Evolutionary conservation across 37 sponge, comb jelly and placozoan genomes (phyloP).

Genomic region (Diacarnus erythraeanus): DNA sequence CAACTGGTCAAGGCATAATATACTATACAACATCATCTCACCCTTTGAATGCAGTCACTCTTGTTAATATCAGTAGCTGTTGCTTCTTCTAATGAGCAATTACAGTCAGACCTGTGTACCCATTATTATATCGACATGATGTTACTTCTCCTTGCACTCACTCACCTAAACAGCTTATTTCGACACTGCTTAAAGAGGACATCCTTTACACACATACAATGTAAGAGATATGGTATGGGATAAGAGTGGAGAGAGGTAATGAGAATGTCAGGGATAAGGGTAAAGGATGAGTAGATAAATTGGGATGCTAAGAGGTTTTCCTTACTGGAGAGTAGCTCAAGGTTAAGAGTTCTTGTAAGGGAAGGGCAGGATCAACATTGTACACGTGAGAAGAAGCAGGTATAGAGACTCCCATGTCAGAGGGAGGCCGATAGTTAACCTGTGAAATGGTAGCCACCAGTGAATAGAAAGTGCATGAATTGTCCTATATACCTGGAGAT

Average conservation of each 20-base stretch:
- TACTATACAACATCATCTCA: neutral
- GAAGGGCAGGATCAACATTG: constrained; percentile 45
- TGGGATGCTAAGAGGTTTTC: neutral
- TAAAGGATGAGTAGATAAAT: too few relatives aligned
- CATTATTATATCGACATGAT: too few relatives aligned
- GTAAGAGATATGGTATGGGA: too few relatives aligned
- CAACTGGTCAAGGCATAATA: too few relatives aligned
- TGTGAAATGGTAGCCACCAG: too few relatives aligned
- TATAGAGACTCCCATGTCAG: constrained; percentile 24
- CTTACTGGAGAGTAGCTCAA: constrained; percentile 11
- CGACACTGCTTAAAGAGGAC: constrained; percentile 13
- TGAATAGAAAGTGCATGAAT: too few relatives aligned
- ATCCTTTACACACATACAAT: neutral
- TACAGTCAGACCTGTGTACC: constrained; percentile 5
- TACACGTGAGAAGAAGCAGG: constrained; percentile 47
- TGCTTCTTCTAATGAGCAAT: neutral
- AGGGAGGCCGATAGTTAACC: constrained; percentile 65
- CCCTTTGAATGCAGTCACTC: constrained; percentile 28
- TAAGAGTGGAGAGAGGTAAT: neutral
- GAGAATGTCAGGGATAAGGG: too few relatives aligned
- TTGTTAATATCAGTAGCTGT: neutral
- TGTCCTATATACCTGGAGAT: constrained; percentile 32
- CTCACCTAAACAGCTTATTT: neutral
- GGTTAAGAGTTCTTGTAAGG: constrained; percentile 6
- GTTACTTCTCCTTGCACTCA: too few relatives aligned